Conservation (phyloP, 2,113 vertebrate species). For the Anser brachyrhynchus region DNA sequence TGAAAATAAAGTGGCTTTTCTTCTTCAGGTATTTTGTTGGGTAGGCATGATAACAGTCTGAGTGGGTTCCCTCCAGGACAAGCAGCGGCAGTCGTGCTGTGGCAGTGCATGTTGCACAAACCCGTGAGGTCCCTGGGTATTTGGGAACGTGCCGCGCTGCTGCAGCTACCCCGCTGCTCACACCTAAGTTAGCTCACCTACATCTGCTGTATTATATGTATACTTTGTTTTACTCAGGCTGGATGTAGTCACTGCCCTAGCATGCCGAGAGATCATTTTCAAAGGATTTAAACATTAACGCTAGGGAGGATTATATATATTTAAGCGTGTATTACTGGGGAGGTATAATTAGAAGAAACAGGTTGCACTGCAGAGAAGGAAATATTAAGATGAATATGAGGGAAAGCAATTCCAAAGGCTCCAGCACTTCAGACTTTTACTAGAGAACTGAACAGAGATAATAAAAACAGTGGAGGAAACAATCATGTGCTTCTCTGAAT, state of each 20-base stretch:
- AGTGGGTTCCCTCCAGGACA: not conserved
- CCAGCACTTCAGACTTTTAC: not conserved
- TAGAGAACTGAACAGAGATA: not conserved
- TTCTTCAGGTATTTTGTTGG: not conserved
- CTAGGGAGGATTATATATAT: not conserved
- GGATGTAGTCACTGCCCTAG: not conserved
- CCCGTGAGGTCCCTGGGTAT: not conserved
- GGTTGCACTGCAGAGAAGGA: not conserved
- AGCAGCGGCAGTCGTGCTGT: not conserved
- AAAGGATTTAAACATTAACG: not conserved
- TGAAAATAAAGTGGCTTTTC: not conserved
- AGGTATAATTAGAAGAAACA: constrained; percentile 36
- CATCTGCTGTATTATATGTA: not conserved
- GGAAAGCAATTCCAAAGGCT: not conserved
- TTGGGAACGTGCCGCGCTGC: not conserved
- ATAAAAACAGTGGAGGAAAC: not conserved
- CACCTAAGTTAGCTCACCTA: not conserved
- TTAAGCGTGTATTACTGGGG: not conserved
- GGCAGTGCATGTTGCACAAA: not conserved
- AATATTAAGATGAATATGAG: not conserved
- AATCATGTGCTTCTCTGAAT: not conserved
- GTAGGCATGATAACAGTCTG: not conserved
- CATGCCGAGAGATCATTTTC: not conserved
- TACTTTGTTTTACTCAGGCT: not conserved
- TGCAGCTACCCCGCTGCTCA: not conserved